Base-by-base conservation (phyloP, 2,888 invertebrate species). In the Pasiphila rectangulata region DNA sequence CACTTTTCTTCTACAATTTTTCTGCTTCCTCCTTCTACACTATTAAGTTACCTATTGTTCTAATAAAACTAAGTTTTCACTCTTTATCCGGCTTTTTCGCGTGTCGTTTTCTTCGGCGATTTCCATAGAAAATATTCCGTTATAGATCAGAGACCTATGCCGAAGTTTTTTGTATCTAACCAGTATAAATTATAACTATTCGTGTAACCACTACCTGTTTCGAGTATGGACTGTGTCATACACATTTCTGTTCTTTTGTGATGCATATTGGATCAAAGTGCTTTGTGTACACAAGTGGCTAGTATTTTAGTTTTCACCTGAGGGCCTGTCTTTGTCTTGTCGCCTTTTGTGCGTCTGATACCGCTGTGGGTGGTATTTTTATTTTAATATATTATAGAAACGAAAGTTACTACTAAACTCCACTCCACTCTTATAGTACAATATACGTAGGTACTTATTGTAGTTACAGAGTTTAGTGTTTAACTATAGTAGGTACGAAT, bases 261-360 rank as follows among this genome's bases (percentile, higher is more conserved):
- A 88, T 87, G 87, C 71, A 87, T 85, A 88, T 87, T 77, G 74
- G 80, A 87, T 87, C 82, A 86, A 83, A 84, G 70, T 71, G 56
- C 70, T 80, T 80, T 89, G 81, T 89, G 81, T 83, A 80, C 83
- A 83, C 89, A 89, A 86, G 87, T 88, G 86, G 75, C 59, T 68
- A 72, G 10, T 72, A 70, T 79, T 81, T 80, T 70, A 72, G 70
- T 75, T 74, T 74, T 72, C 66, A 67, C 61, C 61, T 32, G 68
- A 67, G 67, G 69, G 65, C 62, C 62, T 54, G 55, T 61, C 61
- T 64, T 75, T 75, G 72, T 73, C 61, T 69, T 57, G 57, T 30
- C 9, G 44, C 43, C 69, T 69, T 57, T 72, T 72, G 68, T 71
- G 53, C 40, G 48, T 62, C 64, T 65, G 61, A 65, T 70, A 64